Percentiles rank a stretch among this genome's conserved stretches.
These are phyloP conservation scores for Cryptocheilus praepositus DNA, from an alignment of 2,888 invertebrate species.

Conservation along the genomic window DNA sequence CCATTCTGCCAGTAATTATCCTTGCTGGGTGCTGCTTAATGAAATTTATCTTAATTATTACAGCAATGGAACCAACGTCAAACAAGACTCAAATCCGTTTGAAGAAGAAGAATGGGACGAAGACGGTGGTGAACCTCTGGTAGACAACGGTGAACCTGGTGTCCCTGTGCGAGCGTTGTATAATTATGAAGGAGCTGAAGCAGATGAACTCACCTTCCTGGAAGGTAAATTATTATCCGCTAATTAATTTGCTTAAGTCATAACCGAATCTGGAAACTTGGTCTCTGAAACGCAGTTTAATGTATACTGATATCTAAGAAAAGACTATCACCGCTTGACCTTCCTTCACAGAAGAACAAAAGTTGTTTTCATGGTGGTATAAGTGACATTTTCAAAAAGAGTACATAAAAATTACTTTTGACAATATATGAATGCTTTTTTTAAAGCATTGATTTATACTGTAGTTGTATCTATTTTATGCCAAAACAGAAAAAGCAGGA, in stretches of 20 bases:
- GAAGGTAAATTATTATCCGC: constrained; percentile 81
- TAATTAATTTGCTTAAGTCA: constrained; percentile 1
- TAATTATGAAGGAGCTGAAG: constrained; percentile 97
- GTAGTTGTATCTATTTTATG: too few relatives aligned
- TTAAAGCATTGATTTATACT: too few relatives aligned
- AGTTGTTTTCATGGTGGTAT: too few relatives aligned
- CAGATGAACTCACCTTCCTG: constrained; percentile 96
- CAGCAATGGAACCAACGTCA: constrained; percentile 81
- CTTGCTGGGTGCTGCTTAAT: too few relatives aligned
- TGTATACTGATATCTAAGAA: too few relatives aligned
- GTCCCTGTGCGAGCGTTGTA: constrained; percentile 96
- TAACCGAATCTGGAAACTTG: neutral
- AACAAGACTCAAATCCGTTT: constrained; percentile 87
- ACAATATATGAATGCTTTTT: too few relatives aligned
- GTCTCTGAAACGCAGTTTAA: neutral
- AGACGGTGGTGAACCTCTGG: constrained; percentile 84
- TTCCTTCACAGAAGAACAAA: too few relatives aligned
- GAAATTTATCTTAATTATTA: neutral
- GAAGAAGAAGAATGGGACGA: constrained; percentile 89
- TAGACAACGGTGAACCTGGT: constrained; percentile 95
- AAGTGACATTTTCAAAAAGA: too few relatives aligned
- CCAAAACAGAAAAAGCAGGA: too few relatives aligned
- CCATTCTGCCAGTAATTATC: too few relatives aligned
- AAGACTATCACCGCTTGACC: too few relatives aligned
- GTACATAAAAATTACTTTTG: too few relatives aligned